These are phyloP conservation scores for Bombycilla garrulus DNA, from an alignment of 2,113 vertebrate genomes.

Conservation along the genomic window DNA sequence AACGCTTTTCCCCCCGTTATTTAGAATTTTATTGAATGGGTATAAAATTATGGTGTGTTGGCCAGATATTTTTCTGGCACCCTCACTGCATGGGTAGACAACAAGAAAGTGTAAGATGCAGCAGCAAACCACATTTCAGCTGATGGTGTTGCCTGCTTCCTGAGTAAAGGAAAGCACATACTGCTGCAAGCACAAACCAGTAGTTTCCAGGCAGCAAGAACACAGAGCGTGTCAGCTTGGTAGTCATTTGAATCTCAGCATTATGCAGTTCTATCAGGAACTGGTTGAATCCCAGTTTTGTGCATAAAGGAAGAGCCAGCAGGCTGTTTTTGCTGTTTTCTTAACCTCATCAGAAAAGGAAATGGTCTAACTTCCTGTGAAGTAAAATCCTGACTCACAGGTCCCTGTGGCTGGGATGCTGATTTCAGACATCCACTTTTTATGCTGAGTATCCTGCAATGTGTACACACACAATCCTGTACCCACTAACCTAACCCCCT, in stretches of 20 bases:
- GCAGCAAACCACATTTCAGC: background rate
- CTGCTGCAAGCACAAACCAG: background rate
- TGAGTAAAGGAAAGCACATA: background rate
- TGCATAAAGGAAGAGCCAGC: background rate
- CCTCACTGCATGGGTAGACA: background rate
- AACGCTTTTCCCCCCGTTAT: fast-evolving
- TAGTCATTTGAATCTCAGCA: background rate
- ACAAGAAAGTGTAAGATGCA: background rate
- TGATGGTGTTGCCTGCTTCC: background rate
- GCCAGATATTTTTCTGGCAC: background rate
- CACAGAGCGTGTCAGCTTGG: background rate
- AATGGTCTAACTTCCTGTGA: background rate
- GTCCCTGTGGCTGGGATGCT: background rate
- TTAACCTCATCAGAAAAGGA: background rate
- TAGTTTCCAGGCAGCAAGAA: background rate
- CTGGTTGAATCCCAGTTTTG: background rate
- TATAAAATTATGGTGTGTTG: background rate
- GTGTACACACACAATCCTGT: no score
- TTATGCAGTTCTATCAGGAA: background rate
- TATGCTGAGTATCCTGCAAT: background rate
- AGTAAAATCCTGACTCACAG: background rate
- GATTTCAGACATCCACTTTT: background rate
- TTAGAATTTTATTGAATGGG: background rate
- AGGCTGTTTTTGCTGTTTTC: background rate
- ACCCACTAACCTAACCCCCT: background rate